A percentile compares a stretch with the other conserved stretches of the same genome.
phyloP scores from a whole-genome alignment of 2,113 vertebrate genomes.

The Zeus faber region DNA sequence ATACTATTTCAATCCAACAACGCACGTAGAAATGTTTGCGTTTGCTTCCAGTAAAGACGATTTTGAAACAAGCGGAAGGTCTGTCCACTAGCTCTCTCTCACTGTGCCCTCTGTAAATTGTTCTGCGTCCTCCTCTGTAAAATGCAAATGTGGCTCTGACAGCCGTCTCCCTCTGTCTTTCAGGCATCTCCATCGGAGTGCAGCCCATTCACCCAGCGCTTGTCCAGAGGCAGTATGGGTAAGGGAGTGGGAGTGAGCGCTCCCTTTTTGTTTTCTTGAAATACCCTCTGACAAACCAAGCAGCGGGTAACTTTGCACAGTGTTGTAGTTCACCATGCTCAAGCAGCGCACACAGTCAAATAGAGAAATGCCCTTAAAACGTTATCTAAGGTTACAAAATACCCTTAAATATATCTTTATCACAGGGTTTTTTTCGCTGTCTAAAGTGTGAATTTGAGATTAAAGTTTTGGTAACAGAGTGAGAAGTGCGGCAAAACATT shows the following conservation, averaged over 20 bases:
- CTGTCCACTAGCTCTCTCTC: slow-evolving; percentile 43
- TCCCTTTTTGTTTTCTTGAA: slow-evolving; percentile 22
- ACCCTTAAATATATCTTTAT: too few species aligned
- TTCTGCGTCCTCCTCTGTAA: slow-evolving; percentile 69
- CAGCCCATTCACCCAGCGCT: slow-evolving; percentile 93
- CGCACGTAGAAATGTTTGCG: slow-evolving; percentile 33
- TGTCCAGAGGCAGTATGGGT: slow-evolving; percentile 96
- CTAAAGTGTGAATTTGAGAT: too few species aligned
- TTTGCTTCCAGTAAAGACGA: slow-evolving; percentile 12
- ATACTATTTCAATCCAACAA: too few species aligned
- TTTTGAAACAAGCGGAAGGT: slow-evolving; percentile 34
- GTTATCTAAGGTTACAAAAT: too few species aligned
- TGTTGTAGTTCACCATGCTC: too few species aligned
- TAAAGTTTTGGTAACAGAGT: too few species aligned
- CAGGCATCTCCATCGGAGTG: slow-evolving; percentile 91
- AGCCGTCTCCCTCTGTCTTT: slow-evolving; percentile 56
- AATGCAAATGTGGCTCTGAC: slow-evolving; percentile 71
- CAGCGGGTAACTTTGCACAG: too few species aligned
- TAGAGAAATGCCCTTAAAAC: too few species aligned
- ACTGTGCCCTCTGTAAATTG: slow-evolving; percentile 64
- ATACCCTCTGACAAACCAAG: too few species aligned
- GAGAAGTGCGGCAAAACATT: too few species aligned
- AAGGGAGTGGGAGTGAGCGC: slow-evolving; percentile 74
- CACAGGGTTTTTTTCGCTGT: too few species aligned
- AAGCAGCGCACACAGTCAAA: too few species aligned